Conservation (phyloP, 2,888 invertebrate genomes). For the Oscheius sp. region DNA sequence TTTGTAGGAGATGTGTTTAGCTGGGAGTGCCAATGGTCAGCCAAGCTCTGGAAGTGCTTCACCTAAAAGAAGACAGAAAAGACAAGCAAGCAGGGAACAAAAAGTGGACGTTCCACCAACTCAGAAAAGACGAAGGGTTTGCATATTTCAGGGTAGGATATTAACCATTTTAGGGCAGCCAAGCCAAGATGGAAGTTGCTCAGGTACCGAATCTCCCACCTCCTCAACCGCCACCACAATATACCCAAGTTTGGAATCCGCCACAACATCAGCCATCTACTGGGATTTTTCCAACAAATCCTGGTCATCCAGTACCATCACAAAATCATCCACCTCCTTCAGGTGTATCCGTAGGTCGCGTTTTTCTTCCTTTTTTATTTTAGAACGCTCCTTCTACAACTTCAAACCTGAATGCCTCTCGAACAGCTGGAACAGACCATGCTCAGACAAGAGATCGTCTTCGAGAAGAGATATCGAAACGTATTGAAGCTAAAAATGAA, state of each 20-base stretch:
- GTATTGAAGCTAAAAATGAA: constrained; percentile 3
- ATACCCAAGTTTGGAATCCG: not conserved
- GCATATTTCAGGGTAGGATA: not conserved
- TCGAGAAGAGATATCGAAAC: not conserved
- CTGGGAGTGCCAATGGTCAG: not conserved
- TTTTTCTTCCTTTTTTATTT: not conserved
- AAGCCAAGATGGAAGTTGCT: not conserved
- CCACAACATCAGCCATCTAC: not conserved
- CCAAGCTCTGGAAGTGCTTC: not conserved
- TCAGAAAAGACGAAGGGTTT: constrained; percentile 1
- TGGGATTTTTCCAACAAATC: not conserved
- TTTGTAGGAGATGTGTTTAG: not conserved
- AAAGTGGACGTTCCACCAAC: not conserved
- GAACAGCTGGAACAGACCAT: not conserved
- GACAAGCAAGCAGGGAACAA: not conserved
- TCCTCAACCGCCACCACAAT: constrained; percentile 8
- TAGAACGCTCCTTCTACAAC: constrained; percentile 13
- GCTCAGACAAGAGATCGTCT: not conserved
- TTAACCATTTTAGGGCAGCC: not conserved
- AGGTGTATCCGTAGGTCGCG: not conserved
- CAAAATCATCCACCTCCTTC: too few relatives aligned
- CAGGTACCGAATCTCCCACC: not conserved
- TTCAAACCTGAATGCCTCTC: not conserved
- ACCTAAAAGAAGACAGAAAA: not conserved
- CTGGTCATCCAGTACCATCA: not conserved